Evolutionary conservation across 2,888 invertebrate genomes (phyloP).

Genomic region (Dione juno): DNA sequence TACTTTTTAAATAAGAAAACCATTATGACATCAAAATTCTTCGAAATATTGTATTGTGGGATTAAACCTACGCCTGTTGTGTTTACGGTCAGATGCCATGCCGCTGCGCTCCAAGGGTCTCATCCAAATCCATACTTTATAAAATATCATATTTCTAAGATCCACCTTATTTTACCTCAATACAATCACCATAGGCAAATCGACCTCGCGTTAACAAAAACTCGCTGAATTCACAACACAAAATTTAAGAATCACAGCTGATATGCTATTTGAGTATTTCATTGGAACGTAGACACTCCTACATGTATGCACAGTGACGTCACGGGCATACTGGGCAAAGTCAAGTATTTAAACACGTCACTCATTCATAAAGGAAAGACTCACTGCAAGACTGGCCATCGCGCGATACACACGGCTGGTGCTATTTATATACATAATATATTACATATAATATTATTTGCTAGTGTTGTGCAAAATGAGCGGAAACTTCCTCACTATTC

Average conservation of each 20-base stretch:
- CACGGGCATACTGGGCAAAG: constrained; percentile 52
- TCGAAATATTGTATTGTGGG: too few relatives aligned
- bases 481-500: constrained; percentile 78
- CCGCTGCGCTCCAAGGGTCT: background rate
- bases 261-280: constrained; percentile 51
- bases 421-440: constrained; percentile 56
- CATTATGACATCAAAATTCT: too few relatives aligned
- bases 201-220: background rate
- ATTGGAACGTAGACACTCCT: constrained; percentile 69
- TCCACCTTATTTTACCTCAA: too few relatives aligned
- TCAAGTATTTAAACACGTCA: constrained; percentile 77
- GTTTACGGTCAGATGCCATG: too few relatives aligned
- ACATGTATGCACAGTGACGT: constrained; percentile 56
- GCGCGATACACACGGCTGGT: constrained; percentile 69
- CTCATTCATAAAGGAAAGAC: constrained; percentile 74
- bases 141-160: background rate
- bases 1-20: too few relatives aligned
- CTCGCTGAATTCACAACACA: constrained; percentile 43
- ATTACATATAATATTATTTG: constrained; percentile 46
- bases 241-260: constrained; percentile 57
- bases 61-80: too few relatives aligned
- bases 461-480: constrained; percentile 71
- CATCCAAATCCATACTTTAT: background rate
- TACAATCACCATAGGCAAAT: background rate
- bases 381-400: constrained; percentile 64